Evolutionary conservation across 2,797 vertebrate species (phyloP).

Genomic region (Tenualosa ilisha): DNA sequence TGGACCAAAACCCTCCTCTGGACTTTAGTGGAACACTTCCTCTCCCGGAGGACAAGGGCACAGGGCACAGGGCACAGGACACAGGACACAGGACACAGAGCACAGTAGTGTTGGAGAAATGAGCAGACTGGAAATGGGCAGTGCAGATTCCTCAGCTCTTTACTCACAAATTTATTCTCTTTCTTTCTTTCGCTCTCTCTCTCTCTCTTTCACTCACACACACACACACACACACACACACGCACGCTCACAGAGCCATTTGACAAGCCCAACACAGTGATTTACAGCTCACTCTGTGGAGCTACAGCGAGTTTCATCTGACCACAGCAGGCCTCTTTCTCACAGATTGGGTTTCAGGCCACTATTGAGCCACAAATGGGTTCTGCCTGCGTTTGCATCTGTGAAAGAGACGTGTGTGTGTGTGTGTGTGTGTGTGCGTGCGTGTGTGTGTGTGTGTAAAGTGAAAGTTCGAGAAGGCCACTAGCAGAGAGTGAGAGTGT

Average conservation of each 20-base stretch:
- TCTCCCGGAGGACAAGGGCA: neutral
- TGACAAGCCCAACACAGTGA: constrained; percentile 69
- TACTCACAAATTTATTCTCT: neutral
- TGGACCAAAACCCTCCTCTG: neutral
- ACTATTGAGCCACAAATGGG: constrained; percentile 60
- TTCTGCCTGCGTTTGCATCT: constrained; percentile 57
- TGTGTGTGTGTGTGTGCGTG: constrained; percentile 60
- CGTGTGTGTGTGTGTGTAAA: neutral
- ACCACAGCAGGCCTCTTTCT: constrained; percentile 68
- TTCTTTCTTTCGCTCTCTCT: neutral
- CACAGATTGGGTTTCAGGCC: constrained; percentile 74
- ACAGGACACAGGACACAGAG: neutral
- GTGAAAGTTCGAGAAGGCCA: constrained; percentile 20
- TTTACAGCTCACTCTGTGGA: constrained; percentile 71
- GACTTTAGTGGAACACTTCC: neutral
- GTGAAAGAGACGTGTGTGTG: constrained; percentile 21
- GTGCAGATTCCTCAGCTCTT: neutral
- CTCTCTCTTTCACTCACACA: constrained; percentile 1
- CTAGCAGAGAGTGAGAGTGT: constrained; percentile 6
- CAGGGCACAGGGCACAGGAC: neutral
- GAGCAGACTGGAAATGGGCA: neutral
- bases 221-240: neutral
- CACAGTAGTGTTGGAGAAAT: neutral
- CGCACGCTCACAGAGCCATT: constrained; percentile 12
- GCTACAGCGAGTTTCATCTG: constrained; percentile 76